Base-by-base conservation (phyloP, 2,113 vertebrate species). In the Mormyrus iriodes region DNA sequence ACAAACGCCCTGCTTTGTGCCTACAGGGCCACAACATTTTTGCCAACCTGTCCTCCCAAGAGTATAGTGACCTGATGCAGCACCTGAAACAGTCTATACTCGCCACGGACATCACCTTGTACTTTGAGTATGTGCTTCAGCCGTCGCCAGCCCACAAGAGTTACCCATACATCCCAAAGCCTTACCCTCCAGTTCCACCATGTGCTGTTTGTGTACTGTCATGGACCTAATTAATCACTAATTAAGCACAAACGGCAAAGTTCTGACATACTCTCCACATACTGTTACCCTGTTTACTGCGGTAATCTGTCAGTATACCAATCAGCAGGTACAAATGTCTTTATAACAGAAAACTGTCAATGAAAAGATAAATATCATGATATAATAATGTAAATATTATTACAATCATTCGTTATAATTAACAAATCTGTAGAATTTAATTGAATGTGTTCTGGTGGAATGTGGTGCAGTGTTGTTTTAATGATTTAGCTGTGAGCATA, bases 21-120 rank as follows among this genome's bases (percentile, higher is more conserved):
- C 94, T 93, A 90, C 92, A 99, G 98, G 98, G 98, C 91, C 98
- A 99, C 95, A 99, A 99, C 94, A 99, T 99, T 95, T 99, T 99
- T 95, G 97, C 97, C 94, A 99, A 98, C 95, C 96, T 99, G 93
- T 99, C 98, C 90, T 99, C 98, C 92, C 96, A 96, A 93, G 97
- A 99, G 92, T 99, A 99, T 92, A 96, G 98, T 88, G 96, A 98
- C 95, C 97, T 99, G 93, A 99, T 99, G 98, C 98, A 99, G 96
- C 97, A 99, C 94, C 93, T 99, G 92, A 99, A 99, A 93, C 98
- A 99, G 95, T 99, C 98, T 0, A 99, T 99, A 91, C 91, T 99
- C 94, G 98, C 98, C 93, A 99, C 98, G 88, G 98, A 99, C 94
- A 96, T 99, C 95, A 99, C 98, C 2, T 97, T 99, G 88, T 99